Base-by-base conservation (phyloP, 2,797 vertebrate genomes). In the Buceros bicornis region DNA sequence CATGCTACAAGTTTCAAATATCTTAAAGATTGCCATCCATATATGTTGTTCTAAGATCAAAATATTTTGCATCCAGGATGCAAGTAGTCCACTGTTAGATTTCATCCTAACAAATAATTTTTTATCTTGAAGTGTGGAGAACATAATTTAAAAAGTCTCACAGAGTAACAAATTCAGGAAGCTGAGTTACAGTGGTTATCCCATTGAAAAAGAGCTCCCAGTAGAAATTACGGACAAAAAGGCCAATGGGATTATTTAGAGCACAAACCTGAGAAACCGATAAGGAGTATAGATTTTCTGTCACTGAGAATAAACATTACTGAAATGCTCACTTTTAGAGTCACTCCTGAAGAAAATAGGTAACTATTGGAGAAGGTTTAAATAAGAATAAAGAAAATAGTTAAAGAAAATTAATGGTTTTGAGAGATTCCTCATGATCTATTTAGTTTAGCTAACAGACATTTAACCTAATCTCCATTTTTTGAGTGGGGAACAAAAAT, bases 261-360 rank as follows among this genome's bases (percentile, higher is more conserved):
- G 28, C 4, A 58, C 19, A 81, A 90, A 79, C 4, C 3, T 51
- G 10, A 13, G 17, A 48, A 71, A 83, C 2, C 69, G 33, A 58
- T 22, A 19, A 81, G 6, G 10, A 54, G 22, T 37, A 37, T n/a
- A 33, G 5, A 33, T 65, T 62, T 89, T 90, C 47, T 87, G 4
- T 72, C 22, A 51, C 4, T 0, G 0, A 62, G 15, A 71, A 74
- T 26, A 60, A 47, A n/a, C 6, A 29, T 64, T 67, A 45, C 26
- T 79, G 54, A 19, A 45, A 45, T 45, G 45, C 45, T 45, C 45
- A 45, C 20, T 50, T 56, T 69, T 51, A 43, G 11, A 45, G 22
- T 16, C 4, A 17, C 2, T 73, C 9, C 45, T 82, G n/a, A 80
- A 77, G 22, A 43, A 82, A 66, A 45, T 2, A 33, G 5, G 12